phyloP scores from a whole-genome alignment of 2,888 invertebrate genomes.

The Ophion slaviceki region DNA sequence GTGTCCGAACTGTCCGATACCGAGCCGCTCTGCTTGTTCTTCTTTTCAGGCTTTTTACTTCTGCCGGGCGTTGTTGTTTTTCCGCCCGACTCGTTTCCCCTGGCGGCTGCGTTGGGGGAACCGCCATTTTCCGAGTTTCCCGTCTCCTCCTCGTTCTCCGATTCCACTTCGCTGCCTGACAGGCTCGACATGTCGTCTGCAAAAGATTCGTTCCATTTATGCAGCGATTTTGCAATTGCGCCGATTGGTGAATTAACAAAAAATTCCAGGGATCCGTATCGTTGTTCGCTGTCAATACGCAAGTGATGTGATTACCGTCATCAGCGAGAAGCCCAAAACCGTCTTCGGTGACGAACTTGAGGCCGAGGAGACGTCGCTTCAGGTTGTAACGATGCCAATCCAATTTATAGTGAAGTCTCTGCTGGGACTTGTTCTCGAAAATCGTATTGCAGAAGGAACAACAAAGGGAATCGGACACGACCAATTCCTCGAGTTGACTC shows the following conservation, averaged over 20 bases:
- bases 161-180: slow-evolving; percentile 87
- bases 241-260: not conserved
- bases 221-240: not conserved
- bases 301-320: slow-evolving; percentile 70
- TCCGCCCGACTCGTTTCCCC: slow-evolving; percentile 47
- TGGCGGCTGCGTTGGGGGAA: slow-evolving; percentile 77
- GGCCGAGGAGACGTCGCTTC: slow-evolving; percentile 88
- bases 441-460: slow-evolving; percentile 85
- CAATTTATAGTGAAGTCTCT: slow-evolving; percentile 91
- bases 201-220: slow-evolving; percentile 29
- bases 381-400: slow-evolving; percentile 95
- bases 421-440: slow-evolving; percentile 86
- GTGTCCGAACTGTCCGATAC: slow-evolving; percentile 77
- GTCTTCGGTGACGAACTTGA: slow-evolving; percentile 85
- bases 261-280: not conserved
- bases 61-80: slow-evolving; percentile 54
- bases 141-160: slow-evolving; percentile 82
- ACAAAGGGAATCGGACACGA: slow-evolving; percentile 82
- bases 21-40: slow-evolving; percentile 61
- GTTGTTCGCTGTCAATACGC: not conserved
- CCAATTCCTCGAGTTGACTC: slow-evolving; percentile 80
- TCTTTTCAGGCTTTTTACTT: slow-evolving; percentile 71
- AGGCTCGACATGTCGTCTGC: slow-evolving; percentile 88
- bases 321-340: slow-evolving; percentile 85
- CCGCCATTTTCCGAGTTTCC: slow-evolving; percentile 74